Evolutionary conservation across 2,797 vertebrate species (phyloP).

Genomic region (Lepus oiostolus): DNA sequence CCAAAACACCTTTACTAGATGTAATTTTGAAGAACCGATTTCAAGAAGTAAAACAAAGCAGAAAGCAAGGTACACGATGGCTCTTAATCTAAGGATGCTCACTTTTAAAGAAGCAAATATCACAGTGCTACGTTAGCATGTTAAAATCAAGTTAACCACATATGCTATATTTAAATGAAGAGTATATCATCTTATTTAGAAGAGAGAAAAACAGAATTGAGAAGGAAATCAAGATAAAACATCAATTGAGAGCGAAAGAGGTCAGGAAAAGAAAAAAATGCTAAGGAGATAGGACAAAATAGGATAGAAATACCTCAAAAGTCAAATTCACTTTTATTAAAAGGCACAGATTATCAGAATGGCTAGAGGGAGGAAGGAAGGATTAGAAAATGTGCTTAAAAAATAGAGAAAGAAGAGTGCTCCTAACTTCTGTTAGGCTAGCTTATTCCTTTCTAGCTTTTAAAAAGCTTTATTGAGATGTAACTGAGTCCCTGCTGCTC

Average conservation of each 20-base stretch:
- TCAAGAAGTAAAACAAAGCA: neutral
- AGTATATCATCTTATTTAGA: neutral
- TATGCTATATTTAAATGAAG: neutral
- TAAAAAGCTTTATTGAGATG: neutral
- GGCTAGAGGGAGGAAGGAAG: neutral
- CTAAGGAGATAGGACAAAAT: neutral
- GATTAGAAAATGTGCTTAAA: neutral
- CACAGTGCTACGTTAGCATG: neutral
- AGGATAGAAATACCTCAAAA: neutral
- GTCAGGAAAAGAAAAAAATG: neutral
- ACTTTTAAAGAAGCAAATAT: neutral
- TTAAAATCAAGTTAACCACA: neutral
- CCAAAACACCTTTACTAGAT: neutral
- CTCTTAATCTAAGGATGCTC: neutral
- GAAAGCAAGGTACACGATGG: neutral
- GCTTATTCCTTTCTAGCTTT: neutral
- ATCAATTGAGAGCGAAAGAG: neutral
- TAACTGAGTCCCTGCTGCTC: neutral
- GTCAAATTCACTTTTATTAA: neutral
- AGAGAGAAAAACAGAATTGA: conserved; percentile 18
- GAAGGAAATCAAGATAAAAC: neutral
- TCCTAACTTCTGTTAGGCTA: neutral
- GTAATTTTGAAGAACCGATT: neutral
- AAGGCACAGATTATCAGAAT: neutral
- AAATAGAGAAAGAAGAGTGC: neutral